Evolutionary conservation across 2,888 invertebrate genomes (phyloP).

Genomic region (Chrysolina americana): DNA sequence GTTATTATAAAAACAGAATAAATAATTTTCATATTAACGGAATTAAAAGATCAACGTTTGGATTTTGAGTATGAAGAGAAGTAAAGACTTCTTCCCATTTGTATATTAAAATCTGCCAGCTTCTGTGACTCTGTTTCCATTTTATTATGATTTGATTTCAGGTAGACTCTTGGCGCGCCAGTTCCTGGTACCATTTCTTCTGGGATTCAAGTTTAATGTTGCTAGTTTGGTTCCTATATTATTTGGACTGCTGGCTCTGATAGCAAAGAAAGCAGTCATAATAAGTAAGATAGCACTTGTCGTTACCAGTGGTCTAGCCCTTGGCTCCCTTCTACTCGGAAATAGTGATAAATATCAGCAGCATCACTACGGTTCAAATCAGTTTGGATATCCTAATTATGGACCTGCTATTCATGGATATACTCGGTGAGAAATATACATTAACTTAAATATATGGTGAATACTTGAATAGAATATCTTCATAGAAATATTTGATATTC

Average conservation of each 20-base stretch:
- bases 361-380: constrained; percentile 35
- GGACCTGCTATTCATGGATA: constrained; percentile 32
- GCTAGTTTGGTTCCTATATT: constrained; percentile 82
- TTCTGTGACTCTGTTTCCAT: neutral
- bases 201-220: constrained; percentile 86
- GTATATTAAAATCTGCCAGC: too few relatives aligned
- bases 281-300: constrained; percentile 83
- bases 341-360: constrained; percentile 25
- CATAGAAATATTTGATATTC: too few relatives aligned
- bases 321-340: constrained; percentile 68
- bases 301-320: constrained; percentile 79
- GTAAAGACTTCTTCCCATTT: too few relatives aligned
- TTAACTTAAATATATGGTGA: too few relatives aligned
- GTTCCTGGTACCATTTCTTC: constrained; percentile 82
- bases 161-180: constrained; percentile 81
- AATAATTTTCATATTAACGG: too few relatives aligned
- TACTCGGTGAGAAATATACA: constrained; percentile 7
- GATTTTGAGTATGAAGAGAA: too few relatives aligned
- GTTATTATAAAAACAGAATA: too few relatives aligned
- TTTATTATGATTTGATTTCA: constrained; percentile 68
- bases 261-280: constrained; percentile 84
- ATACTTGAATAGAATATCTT: too few relatives aligned
- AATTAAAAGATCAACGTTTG: too few relatives aligned
- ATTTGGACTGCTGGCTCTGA: constrained; percentile 78
- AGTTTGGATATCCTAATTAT: constrained; percentile 27